A percentile compares a stretch with the other conserved stretches of the same genome.
These are phyloP conservation scores for Triops cancriformis DNA, from an alignment of 1,140 invertebrate species.

Conservation along the genomic window DNA sequence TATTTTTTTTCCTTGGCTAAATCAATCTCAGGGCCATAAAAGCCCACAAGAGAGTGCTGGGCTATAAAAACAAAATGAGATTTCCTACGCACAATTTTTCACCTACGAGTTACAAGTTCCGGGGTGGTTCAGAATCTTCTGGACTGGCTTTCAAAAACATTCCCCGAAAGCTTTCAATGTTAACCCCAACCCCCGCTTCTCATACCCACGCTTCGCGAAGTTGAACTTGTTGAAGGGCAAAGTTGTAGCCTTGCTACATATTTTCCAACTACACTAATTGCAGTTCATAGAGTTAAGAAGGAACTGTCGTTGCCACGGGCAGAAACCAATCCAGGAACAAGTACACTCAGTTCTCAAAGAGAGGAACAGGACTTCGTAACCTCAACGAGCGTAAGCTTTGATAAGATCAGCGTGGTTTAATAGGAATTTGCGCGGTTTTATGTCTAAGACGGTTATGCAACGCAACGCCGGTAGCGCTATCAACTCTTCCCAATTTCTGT, in stretches of 20 bases:
- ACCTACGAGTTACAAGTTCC: background rate
- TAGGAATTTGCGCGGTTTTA: background rate
- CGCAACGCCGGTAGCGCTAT: background rate
- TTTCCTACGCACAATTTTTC: background rate
- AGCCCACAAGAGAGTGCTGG: background rate
- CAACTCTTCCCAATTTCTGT: background rate
- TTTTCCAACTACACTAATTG: background rate
- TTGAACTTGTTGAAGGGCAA: background rate
- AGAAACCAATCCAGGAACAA: background rate
- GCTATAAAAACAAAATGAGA: slow-evolving; percentile 2
- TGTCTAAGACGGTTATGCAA: background rate
- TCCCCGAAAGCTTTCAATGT: background rate
- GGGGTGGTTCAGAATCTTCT: background rate
- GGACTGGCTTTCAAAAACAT: background rate
- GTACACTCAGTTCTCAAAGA: background rate
- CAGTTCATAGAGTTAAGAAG: background rate
- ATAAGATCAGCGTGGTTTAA: background rate
- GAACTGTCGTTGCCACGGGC: background rate
- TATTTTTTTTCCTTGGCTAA: background rate
- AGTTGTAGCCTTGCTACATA: background rate
- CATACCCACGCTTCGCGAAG: background rate
- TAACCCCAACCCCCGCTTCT: background rate
- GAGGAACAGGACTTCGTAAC: background rate
- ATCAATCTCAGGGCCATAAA: background rate
- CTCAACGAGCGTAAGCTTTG: background rate